Percentiles rank a stretch among this genome's conserved stretches.
Evolutionary conservation across 2,797 vertebrate species (phyloP).

Genomic region (Sebastes hubbsi): DNA sequence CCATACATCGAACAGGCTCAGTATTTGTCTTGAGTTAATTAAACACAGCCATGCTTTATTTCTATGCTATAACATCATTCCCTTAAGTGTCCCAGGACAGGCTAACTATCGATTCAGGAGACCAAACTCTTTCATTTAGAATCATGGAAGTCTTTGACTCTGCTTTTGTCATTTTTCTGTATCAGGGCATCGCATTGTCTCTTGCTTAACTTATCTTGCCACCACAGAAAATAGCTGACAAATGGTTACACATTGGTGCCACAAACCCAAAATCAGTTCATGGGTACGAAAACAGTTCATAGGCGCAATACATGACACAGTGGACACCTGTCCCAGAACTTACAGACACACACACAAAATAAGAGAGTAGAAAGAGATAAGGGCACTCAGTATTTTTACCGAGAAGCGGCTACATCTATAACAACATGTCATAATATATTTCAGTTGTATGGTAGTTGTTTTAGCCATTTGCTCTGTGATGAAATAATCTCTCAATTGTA

Average conservation of each 20-base stretch:
- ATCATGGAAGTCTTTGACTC: not conserved
- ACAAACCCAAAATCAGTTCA: not conserved
- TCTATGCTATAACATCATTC: not conserved
- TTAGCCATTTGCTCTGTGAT: slow-evolving; percentile 6
- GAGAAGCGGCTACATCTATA: fast-evolving
- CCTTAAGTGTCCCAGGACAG: not conserved
- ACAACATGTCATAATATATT: not conserved
- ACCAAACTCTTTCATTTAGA: not conserved
- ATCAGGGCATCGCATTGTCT: not conserved
- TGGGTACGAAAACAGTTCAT: not conserved
- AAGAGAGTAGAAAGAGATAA: not conserved
- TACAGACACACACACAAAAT: not conserved
- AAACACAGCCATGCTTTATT: not conserved
- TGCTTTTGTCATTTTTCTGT: not conserved
- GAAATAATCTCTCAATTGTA: slow-evolving; percentile 17
- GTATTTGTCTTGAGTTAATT: not conserved
- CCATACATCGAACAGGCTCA: not conserved
- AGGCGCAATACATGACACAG: not conserved
- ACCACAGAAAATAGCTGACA: not conserved
- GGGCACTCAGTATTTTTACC: not conserved
- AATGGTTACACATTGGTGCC: not conserved
- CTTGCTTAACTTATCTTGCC: not conserved
- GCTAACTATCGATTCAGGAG: not conserved
- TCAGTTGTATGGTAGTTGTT: not conserved
- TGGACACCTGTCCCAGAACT: slow-evolving; percentile 6